Evolutionary conservation across 2,888 invertebrate genomes (phyloP).

Genomic region (Amiota minor): DNA sequence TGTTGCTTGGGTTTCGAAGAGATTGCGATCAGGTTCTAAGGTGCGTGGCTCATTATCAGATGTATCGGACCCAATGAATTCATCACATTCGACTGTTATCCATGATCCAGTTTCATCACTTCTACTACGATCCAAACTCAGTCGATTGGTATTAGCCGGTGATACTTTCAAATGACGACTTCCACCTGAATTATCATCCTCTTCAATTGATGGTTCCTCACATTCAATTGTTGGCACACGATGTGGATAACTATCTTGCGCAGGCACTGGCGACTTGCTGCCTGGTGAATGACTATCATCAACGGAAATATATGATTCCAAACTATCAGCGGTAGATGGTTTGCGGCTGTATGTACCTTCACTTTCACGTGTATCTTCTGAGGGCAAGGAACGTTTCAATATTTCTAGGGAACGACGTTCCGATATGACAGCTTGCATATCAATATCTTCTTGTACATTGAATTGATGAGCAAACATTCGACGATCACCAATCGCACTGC

Average conservation of each 20-base stretch:
- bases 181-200: slow-evolving; percentile 68
- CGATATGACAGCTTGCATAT: slow-evolving; percentile 78
- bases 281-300: slow-evolving; percentile 81
- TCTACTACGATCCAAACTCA: slow-evolving; percentile 75
- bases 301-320: slow-evolving; percentile 73
- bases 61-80: slow-evolving; percentile 78
- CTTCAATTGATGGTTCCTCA: slow-evolving; percentile 73
- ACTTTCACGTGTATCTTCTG: slow-evolving; percentile 73
- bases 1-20: slow-evolving; percentile 76
- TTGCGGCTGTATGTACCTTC: slow-evolving; percentile 68
- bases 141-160: slow-evolving; percentile 65
- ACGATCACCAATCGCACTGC: slow-evolving; percentile 68
- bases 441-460: slow-evolving; percentile 73
- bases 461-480: slow-evolving; percentile 72
- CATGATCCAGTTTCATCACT: slow-evolving; percentile 82
- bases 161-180: slow-evolving; percentile 70
- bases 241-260: slow-evolving; percentile 62
- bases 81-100: slow-evolving; percentile 81
- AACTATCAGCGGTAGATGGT: slow-evolving; percentile 76
- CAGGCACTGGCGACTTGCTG: slow-evolving; percentile 65
- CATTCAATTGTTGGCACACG: slow-evolving; percentile 74
- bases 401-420: slow-evolving; percentile 78
- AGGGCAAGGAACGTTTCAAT: slow-evolving; percentile 76
- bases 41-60: slow-evolving; percentile 76
- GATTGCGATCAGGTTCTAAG: slow-evolving; percentile 70